Percentiles rank a stretch among this genome's conserved stretches.
Conservation (phyloP, 2,113 vertebrate species). For the Ellobius talpinus region DNA sequence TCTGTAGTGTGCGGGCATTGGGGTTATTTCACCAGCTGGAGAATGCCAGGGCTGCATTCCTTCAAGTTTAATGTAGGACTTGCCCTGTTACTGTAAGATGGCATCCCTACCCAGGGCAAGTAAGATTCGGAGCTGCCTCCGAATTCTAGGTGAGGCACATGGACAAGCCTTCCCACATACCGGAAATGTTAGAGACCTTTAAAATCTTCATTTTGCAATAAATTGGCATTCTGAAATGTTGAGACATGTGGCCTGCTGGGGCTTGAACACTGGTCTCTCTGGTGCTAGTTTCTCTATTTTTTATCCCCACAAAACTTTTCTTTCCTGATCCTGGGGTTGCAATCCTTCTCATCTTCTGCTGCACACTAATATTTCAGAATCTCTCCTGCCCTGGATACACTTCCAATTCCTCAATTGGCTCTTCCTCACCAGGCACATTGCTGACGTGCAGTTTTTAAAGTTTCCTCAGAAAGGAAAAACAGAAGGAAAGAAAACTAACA, state of each 20-base stretch:
- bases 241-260: neutral
- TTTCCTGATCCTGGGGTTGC: neutral
- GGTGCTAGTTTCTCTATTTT: neutral
- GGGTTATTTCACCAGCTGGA: neutral
- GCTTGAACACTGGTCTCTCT: neutral
- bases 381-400: slow-evolving; percentile 18
- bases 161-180: neutral
- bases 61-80: neutral
- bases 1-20: neutral
- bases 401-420: slow-evolving; percentile 47
- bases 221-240: neutral
- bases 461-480: slow-evolving; percentile 57
- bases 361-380: slow-evolving; percentile 16
- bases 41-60: neutral
- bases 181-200: neutral
- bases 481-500: slow-evolving; percentile 42
- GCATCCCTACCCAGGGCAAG: neutral
- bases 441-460: slow-evolving; percentile 51
- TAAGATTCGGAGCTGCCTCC: neutral
- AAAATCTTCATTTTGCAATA: neutral
- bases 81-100: neutral
- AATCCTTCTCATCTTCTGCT: neutral
- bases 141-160: neutral
- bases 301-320: neutral
- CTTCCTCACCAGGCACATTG: slow-evolving; percentile 29